Evolutionary conservation across 2,113 vertebrate genomes (phyloP).

Genomic region (Sphyrna mokarran): DNA sequence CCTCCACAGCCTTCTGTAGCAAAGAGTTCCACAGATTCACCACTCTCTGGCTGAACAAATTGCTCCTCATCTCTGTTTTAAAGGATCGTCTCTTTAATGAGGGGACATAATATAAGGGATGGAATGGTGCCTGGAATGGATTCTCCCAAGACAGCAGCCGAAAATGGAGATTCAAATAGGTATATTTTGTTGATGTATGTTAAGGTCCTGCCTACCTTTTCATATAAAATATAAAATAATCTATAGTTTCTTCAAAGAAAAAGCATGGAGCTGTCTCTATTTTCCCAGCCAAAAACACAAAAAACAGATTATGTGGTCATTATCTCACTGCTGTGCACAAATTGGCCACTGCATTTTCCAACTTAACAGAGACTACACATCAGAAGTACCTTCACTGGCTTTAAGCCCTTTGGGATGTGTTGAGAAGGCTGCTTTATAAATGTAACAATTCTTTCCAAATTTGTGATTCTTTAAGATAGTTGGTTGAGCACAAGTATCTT

Average conservation of each 20-base stretch:
- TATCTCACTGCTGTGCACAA: not conserved
- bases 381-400: not conserved
- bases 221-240: not conserved
- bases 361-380: not conserved
- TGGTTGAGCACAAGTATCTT: not conserved
- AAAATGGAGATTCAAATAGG: not conserved
- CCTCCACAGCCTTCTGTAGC: too few relatives aligned
- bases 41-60: too few relatives aligned
- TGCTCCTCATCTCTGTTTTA: too few relatives aligned
- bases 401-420: not conserved
- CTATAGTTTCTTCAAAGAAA: not conserved
- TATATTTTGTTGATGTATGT: not conserved
- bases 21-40: too few relatives aligned
- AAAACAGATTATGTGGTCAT: not conserved
- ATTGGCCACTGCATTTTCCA: not conserved
- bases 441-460: not conserved
- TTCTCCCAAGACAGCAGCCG: not conserved
- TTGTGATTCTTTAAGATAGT: not conserved
- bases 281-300: not conserved
- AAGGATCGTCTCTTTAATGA: too few relatives aligned
- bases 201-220: not conserved
- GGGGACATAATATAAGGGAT: not conserved
- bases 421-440: not conserved
- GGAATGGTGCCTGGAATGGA: not conserved
- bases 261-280: not conserved